Evolutionary conservation across 2,888 invertebrate genomes (phyloP), one percentile per base, ranked within the genome.

Genomic region (Drymonia ruficornis): DNA sequence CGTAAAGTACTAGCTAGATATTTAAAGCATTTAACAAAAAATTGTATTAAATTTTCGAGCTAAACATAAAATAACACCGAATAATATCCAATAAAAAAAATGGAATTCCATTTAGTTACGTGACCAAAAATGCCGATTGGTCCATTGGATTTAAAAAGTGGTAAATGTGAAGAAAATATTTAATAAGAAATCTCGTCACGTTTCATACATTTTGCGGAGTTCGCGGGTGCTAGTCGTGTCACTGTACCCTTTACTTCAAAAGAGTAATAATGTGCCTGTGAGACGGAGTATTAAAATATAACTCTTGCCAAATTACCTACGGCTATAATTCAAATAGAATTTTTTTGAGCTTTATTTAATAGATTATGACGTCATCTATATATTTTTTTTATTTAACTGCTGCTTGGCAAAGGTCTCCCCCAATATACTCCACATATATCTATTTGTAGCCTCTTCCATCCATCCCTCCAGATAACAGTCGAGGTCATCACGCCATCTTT

Each of bases 41-140:
- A 0, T 23, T 23, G 23, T 23, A 23, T 23, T 23, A 1, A 23
- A 23, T 23, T 23, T 23, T 23, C 6, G 1, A 23, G 11, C 16
- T 12, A 16, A 16, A 40, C 40, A 16, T 40, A 16, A 16, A 40
- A 40, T 16, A 40, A 16, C 16, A 9, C 40, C 3, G 5, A 6
- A 16, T 40, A 40, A 16, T 16, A 40, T 40, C 11, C 16, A 40
- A 40, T 40, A 40, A 43, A 43, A n/a, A 42, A 43, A 43, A 43
- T 43, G 12, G 13, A 43, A 19, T 40, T 16, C 16, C 7, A 53
- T 36, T 43, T n/a, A 9, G 15, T 19, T 13, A 52, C 34, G 23
- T 52, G 45, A 44, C 55, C 34, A 58, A 19, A 52, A 47, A 58
- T 55, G 52, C 46, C 36, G 19, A 43, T 19, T 43, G 43, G 19